Evolutionary conservation across 2,888 invertebrate species (phyloP), one percentile per base, ranked within the genome.

Genomic region (Tribolium freemani): DNA sequence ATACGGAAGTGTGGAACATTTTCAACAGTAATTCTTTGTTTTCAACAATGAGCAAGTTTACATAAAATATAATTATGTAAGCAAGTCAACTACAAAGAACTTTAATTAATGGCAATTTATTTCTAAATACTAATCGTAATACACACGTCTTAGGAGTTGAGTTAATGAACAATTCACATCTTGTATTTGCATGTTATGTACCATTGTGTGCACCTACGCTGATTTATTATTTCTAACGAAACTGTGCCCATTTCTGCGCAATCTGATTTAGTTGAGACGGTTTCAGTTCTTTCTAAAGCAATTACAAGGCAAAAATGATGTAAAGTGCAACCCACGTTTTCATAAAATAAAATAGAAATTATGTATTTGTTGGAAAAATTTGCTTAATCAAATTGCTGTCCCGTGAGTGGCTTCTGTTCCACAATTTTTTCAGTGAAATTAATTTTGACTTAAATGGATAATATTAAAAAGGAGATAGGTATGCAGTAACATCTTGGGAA

Each of bases 401-500:
- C 6, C 6, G 31, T 38, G 31, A n/a, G n/a, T 5, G 9, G 31
- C 9, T n/a, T 21, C 8, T 3, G 31, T 53, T 31, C 16, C 16
- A 16, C 10, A 46, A 20, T 20, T 63, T 13, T 63, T 64, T 30
- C 64, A 64, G 6, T 64, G 54, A 63, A 63, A 63, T 63, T 63
- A 63, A 63, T 63, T 16, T 51, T 13, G 56, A 46, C 57, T 48
- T 31, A 67, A 67, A 67, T 54, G 56, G 67, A 67, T 57, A 56
- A 58, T 58, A 16, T 69, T 69, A 60, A 63, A 69, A 69, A 63
- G 68, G 54, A 69, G 57, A 71, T 71, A 57, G 63, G 50, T 64
- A 64, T 57, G 64, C 64, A 71, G 57, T 72, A 63, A 63, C 63
- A 44, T 63, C 56, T 72, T 72, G 50, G 50, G 63, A 72, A 71